Conservation (phyloP, 1,140 invertebrate species). For the Diachasma alloeum region DNA sequence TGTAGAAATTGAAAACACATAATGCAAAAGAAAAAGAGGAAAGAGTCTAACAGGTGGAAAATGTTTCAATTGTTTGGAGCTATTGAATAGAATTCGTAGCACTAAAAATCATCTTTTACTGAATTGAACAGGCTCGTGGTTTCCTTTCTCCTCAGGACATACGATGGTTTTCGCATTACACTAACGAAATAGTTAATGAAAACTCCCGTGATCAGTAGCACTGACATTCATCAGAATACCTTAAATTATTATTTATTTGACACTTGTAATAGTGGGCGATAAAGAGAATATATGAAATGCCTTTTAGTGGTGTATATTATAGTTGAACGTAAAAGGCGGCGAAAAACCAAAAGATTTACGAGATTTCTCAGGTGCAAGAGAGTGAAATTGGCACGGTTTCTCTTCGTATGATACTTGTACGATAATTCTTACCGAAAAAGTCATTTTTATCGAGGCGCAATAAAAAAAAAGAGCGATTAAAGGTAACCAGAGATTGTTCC, state of each 20-base stretch:
- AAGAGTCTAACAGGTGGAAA: not conserved
- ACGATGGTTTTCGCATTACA: not conserved
- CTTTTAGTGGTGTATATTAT: not conserved
- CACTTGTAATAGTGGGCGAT: not conserved
- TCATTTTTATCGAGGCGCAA: slow-evolving; percentile 12
- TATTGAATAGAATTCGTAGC: not conserved
- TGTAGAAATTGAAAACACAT: too few species aligned
- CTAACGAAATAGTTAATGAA: not conserved
- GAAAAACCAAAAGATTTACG: not conserved
- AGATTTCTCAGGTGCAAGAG: not conserved
- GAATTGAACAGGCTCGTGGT: not conserved
- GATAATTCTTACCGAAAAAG: not conserved
- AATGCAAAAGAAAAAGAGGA: too few species aligned
- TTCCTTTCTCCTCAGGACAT: not conserved
- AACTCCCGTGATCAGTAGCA: not conserved
- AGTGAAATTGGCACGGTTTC: not conserved
- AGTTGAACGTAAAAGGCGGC: not conserved
- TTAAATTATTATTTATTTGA: not conserved
- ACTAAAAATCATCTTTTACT: not conserved
- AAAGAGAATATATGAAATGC: not conserved
- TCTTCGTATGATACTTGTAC: not conserved
- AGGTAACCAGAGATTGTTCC: not conserved
- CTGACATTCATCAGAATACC: not conserved
- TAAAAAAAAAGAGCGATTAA: slow-evolving; percentile 3
- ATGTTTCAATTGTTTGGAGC: not conserved